These are phyloP conservation scores for Tetragnatha montana DNA, from an alignment of 2,888 invertebrate species.

Conservation along the genomic window DNA sequence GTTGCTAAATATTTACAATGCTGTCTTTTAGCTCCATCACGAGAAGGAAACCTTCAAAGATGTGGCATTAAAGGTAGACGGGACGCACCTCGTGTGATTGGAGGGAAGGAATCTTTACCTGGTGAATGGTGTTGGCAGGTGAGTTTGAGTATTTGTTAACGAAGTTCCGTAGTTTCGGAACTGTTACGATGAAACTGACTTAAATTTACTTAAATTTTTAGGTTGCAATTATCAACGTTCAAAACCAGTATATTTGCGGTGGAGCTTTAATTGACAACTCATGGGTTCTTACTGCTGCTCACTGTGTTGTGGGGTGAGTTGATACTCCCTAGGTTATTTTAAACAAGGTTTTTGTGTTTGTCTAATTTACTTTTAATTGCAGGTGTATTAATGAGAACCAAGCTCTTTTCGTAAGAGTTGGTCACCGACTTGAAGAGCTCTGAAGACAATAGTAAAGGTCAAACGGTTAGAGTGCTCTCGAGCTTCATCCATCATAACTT, in stretches of 20 bases:
- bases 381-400: constrained; percentile 32
- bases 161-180: neutral
- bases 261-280: constrained; percentile 95
- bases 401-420: constrained; percentile 93
- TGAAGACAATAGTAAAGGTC: constrained; percentile 84
- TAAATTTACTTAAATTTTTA: constrained; percentile 12
- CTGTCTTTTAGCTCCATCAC: constrained; percentile 42
- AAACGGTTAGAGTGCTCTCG: constrained; percentile 88
- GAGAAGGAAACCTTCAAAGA: constrained; percentile 81
- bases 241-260: constrained; percentile 94
- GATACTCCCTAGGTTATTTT: too few relatives aligned
- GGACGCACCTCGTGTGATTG: constrained; percentile 82
- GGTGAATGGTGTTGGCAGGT: constrained; percentile 96
- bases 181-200: too few relatives aligned
- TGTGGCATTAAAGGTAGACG: constrained; percentile 89
- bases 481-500: constrained; percentile 97
- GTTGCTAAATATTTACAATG: neutral
- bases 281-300: constrained; percentile 94
- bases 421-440: constrained; percentile 93
- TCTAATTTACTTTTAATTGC: neutral
- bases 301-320: constrained; percentile 92
- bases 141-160: neutral
- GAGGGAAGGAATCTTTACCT: constrained; percentile 91
- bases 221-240: constrained; percentile 91
- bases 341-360: neutral